Percentiles rank a stretch among this genome's conserved stretches.
Evolutionary conservation across 2,113 vertebrate species (phyloP).

Genomic region (Catharus fuscescens): DNA sequence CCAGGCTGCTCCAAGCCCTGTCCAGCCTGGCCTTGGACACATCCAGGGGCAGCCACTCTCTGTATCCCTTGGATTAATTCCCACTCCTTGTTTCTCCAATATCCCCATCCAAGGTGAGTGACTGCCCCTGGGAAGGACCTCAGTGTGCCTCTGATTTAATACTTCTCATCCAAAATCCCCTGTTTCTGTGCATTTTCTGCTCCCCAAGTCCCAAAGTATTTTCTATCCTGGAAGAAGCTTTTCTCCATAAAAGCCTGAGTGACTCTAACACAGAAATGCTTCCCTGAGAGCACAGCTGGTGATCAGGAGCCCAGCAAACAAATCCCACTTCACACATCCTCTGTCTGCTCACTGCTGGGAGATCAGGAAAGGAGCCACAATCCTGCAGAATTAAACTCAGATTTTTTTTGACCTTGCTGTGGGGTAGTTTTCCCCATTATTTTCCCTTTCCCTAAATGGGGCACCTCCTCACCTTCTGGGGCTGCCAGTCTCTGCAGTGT

Average conservation of each 20-base stretch:
- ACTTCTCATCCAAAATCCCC: not conserved
- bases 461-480: not conserved
- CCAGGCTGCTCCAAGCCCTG: not conserved
- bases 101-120: not conserved
- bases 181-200: not conserved
- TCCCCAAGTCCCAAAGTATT: not conserved
- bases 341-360: not conserved
- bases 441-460: not conserved
- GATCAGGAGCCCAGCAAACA: not conserved
- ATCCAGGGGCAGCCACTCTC: not conserved
- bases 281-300: not conserved
- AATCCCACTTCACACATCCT: not conserved
- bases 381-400: not conserved
- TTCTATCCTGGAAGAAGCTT: not conserved
- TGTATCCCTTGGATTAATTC: not conserved
- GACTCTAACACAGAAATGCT: slow-evolving; percentile 28
- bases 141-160: not conserved
- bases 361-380: not conserved
- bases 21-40: not conserved
- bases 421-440: not conserved
- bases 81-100: not conserved
- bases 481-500: not conserved
- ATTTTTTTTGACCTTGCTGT: not conserved
- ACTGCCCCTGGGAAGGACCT: not conserved
- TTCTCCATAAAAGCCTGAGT: not conserved